Evolutionary conservation across 1,140 invertebrate species (phyloP).

Genomic region (Magallana angulata): DNA sequence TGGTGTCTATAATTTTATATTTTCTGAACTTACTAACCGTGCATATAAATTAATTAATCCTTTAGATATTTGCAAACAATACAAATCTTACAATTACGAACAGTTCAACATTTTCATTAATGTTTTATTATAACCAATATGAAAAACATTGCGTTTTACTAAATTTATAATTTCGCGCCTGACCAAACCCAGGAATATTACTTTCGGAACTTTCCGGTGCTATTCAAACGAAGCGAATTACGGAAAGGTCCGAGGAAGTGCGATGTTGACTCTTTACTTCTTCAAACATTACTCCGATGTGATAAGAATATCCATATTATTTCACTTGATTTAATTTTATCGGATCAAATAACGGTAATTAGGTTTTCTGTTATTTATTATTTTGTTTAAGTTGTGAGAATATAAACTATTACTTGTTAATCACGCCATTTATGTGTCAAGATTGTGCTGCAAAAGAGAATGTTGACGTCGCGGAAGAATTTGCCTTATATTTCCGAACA

Average conservation of each 20-base stretch:
- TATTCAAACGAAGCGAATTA: too few relatives aligned
- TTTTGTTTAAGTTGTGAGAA: background rate
- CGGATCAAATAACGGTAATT: background rate
- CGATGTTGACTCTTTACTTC: background rate
- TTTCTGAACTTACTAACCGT: too few relatives aligned
- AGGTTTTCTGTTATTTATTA: background rate
- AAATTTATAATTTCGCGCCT: background rate
- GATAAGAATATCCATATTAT: background rate
- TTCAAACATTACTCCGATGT: conserved; percentile 1
- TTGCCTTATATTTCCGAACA: conserved; percentile 33
- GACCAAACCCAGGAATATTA: background rate
- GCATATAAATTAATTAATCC: too few relatives aligned
- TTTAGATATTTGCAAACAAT: too few relatives aligned
- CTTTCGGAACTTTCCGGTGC: background rate
- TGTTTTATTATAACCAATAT: too few relatives aligned
- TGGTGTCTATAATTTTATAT: too few relatives aligned
- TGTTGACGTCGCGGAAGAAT: conserved; percentile 41
- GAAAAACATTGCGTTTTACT: too few relatives aligned
- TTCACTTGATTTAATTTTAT: background rate
- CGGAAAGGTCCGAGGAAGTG: conserved; percentile 6
- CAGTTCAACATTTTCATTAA: too few relatives aligned
- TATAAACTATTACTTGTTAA: too few relatives aligned
- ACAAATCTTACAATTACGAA: too few relatives aligned
- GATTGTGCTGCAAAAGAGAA: background rate
- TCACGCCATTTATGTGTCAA: too few relatives aligned